A percentile compares a stretch with the other conserved stretches of the same genome.
Conservation (phyloP, 2,113 vertebrate species). For the Equus quagga region DNA sequence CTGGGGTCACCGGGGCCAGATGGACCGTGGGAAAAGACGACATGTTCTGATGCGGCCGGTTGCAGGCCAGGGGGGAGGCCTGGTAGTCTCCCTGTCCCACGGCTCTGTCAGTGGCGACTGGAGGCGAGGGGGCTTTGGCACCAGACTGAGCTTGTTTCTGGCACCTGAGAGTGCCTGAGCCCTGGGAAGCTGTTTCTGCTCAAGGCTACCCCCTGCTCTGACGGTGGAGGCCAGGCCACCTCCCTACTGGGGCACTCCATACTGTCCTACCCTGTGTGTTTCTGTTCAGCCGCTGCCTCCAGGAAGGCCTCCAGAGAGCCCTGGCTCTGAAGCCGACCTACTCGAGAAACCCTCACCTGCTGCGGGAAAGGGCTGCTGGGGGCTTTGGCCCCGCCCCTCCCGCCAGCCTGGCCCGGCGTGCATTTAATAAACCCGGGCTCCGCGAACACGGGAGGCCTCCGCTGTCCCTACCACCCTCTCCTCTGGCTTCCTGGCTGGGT, state of each 20-base stretch:
- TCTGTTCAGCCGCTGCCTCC: neutral
- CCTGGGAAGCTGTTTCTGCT: neutral
- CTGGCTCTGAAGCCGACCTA: neutral
- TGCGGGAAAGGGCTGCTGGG: neutral
- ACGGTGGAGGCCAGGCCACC: neutral
- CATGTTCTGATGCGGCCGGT: neutral
- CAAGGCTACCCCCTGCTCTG: neutral
- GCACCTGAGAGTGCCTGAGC: neutral
- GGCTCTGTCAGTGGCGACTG: rapidly evolving
- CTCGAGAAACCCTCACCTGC: neutral
- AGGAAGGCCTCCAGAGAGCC: neutral
- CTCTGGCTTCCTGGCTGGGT: neutral
- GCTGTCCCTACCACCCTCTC: neutral
- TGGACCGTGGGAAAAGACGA: neutral
- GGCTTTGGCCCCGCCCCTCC: neutral
- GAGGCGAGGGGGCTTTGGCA: neutral
- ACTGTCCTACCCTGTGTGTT: too few relatives aligned
- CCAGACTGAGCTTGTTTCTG: neutral
- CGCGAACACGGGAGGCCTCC: neutral
- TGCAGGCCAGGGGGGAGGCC: neutral
- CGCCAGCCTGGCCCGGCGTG: too few relatives aligned
- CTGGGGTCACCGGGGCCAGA: neutral
- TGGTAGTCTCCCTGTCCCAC: rapidly evolving
- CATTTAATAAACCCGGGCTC: neutral
- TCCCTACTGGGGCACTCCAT: neutral